A percentile compares a stretch with the other conserved stretches of the same genome.
phyloP scores from a whole-genome alignment of 2,888 invertebrate genomes.

The Calameuta filiformis region DNA sequence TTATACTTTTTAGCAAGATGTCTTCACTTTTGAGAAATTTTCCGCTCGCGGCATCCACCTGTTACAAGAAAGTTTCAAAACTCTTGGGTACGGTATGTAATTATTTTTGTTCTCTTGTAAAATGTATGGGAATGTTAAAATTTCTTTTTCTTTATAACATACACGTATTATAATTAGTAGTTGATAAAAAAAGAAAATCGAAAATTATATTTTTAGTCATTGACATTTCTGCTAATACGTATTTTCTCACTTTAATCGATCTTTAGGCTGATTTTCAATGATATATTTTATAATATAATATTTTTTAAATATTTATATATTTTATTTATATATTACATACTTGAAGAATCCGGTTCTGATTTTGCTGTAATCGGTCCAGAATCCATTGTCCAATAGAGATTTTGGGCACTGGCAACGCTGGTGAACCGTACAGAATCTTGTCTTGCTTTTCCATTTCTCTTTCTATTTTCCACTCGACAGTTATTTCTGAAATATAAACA shows the following conservation, averaged over 20 bases:
- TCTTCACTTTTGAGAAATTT: slow-evolving; percentile 34
- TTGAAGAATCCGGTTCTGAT: slow-evolving; percentile 22
- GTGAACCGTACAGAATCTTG: slow-evolving; percentile 13
- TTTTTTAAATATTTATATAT: too few relatives aligned
- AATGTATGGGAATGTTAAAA: neutral
- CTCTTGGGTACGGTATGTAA: neutral
- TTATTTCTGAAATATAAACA: too few relatives aligned
- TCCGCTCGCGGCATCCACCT: slow-evolving; percentile 39
- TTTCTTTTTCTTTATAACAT: neutral
- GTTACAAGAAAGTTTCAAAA: slow-evolving; percentile 3
- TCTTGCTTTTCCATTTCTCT: neutral
- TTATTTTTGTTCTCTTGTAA: neutral
- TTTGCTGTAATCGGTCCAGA: slow-evolving; percentile 19
- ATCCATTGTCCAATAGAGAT: slow-evolving; percentile 28
- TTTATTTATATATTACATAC: slow-evolving; percentile 12
- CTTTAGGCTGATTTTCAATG: neutral
- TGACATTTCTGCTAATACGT: neutral
- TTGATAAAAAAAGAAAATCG: neutral
- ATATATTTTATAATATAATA: too few relatives aligned
- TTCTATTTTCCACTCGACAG: too few relatives aligned
- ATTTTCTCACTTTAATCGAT: neutral
- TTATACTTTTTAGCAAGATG: slow-evolving; percentile 36
- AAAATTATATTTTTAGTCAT: neutral
- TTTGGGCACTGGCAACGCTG: slow-evolving; percentile 12
- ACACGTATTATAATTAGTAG: neutral